Conservation (phyloP, 2,797 vertebrate species). For the Mormyrus hasselquistii region DNA sequence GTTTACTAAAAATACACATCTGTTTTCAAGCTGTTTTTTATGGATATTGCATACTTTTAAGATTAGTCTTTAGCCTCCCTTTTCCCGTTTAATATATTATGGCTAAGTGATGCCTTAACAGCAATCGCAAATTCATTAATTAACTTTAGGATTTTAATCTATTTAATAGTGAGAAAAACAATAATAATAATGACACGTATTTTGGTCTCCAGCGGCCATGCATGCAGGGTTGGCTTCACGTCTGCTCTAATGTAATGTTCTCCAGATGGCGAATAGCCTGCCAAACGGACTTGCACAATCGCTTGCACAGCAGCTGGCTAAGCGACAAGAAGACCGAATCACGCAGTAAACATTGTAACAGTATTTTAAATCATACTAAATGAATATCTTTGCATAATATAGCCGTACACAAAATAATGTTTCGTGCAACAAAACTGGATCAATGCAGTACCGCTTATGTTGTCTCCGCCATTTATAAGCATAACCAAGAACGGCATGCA, state of each 20-base stretch:
- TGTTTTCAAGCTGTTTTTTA: background rate
- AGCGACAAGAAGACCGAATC: slow-evolving; percentile 44
- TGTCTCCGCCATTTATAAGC: background rate
- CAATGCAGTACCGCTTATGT: background rate
- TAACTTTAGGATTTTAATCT: slow-evolving; percentile 25
- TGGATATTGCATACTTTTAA: slow-evolving; percentile 13
- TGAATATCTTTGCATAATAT: slow-evolving; percentile 34
- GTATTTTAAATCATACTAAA: background rate
- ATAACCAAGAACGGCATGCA: background rate
- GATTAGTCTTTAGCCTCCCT: background rate
- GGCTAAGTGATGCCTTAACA: slow-evolving; percentile 13
- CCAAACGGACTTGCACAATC: slow-evolving; percentile 74
- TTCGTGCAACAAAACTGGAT: slow-evolving; percentile 36
- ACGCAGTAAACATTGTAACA: background rate
- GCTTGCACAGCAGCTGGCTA: slow-evolving; percentile 44
- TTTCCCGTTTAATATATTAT: background rate
- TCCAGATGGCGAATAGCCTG: slow-evolving; percentile 67
- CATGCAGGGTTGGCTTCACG: slow-evolving; percentile 52
- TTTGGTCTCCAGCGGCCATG: slow-evolving; percentile 52
- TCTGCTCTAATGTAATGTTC: slow-evolving; percentile 62
- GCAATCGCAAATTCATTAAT: slow-evolving; percentile 40
- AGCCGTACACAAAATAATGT: slow-evolving; percentile 46
- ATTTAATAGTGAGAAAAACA: slow-evolving; percentile 30
- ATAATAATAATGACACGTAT: slow-evolving; percentile 57
- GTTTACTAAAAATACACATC: slow-evolving; percentile 6